Evolutionary conservation across 2,797 vertebrate genomes (phyloP), one percentile per base, ranked within the genome.

Genomic region (Hydrophis major): DNA sequence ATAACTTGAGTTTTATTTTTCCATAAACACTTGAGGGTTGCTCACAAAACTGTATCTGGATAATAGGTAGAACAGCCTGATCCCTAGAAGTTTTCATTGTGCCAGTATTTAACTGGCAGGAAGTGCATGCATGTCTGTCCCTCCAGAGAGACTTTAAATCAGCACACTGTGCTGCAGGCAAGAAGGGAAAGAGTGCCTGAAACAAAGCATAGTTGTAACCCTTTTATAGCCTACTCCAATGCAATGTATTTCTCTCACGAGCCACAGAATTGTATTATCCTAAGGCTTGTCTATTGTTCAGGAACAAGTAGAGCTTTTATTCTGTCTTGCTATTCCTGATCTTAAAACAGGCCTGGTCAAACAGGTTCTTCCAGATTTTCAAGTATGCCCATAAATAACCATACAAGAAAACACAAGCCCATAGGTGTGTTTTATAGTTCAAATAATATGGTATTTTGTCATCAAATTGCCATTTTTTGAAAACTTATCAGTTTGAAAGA

Each of bases 121-220:
- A 91, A 93, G 59, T 91, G 25, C 69, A 91, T 89, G 87, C 87
- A 86, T 27, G 83, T 93, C 66, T 61, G 14, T 89, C n/a, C 32
- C 50, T 90, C 87, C 57, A 91, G 90, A 93, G 69, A 86, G 56
- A 86, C 87, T 91, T 91, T 93, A 91, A 91, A 93, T 93, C 50
- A 86, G 87, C 57, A 61, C 86, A 86, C 60, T 93, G 69, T 93
- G 87, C 87, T 93, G 47, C 56, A 89, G 66, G 66, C 87, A 89
- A 91, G 93, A 74, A 89, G 50, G 56, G 50, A 93, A 93, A 91
- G 69, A 91, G 87, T 89, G 86, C 91, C 93, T 93, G 93, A 89
- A 91, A 89, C 74, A 63, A 89, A 91, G 90, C 50, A 93, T 78
- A 28, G 42, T 57, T 88, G 89, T 78, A 91, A 93, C 87, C 89